Evolutionary conservation across 2,113 vertebrate species (phyloP), one percentile per base, ranked within the genome.

Genomic region (Ptyas mucosa): DNA sequence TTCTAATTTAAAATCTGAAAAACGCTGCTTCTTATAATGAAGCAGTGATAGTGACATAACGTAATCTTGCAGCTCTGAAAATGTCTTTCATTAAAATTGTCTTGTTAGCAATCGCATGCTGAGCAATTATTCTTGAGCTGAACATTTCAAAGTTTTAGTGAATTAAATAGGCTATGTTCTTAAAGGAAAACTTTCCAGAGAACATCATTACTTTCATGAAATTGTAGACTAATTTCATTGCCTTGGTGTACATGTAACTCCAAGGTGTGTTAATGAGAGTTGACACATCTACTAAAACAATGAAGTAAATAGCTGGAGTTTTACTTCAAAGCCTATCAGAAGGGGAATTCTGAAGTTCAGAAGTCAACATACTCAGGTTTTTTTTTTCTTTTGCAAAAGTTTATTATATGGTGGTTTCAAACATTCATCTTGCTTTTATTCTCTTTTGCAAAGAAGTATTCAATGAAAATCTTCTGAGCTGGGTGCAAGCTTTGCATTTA

Each of bases 41-140:
- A 96, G 94, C 95, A 93, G 94, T 91, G 55, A 92, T 61, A 93
- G 95, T 93, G 96, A 96, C 95, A 97, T 94, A 95, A n/a, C 1
- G 5, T n/a, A 69, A 69, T 69, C 12, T 96, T 97, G 94, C 52
- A 0, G 94, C 95, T 96, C 95, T 88, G 97, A 97, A 97, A 96
- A 96, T 94, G 93, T 96, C 95, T 97, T 97, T 97, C 94, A 97
- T 97, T 97, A 96, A 96, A 96, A 97, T 96, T 97, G 95, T 95
- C 96, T 91, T 95, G 93, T 95, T 96, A 95, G 94, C 93, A 96
- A 90, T 94, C 95, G 75, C 94, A 94, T 94, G 95, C 96, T 92
- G 96, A 94, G 96, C 96, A 97, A 97, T 97, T 97, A 97, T 94
- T 96, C 95, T 95, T 93, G 89, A 97, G 58, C 94, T 94, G 94